A percentile compares a stretch with the other conserved stretches of the same genome.
Evolutionary conservation across 1,140 invertebrate genomes (phyloP).

Genomic region (Tetramorium alpestre): DNA sequence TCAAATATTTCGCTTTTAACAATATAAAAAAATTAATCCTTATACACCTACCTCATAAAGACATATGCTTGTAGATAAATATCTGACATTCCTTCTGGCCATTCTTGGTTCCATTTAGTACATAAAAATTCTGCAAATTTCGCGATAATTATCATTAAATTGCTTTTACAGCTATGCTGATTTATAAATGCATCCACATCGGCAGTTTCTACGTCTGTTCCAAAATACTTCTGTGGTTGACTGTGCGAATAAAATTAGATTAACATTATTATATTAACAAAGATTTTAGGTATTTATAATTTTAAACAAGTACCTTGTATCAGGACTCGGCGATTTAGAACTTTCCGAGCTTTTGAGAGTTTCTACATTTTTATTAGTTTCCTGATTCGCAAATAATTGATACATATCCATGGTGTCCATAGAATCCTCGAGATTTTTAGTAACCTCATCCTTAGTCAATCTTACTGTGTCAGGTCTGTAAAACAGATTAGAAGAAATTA

Average conservation of each 20-base stretch:
- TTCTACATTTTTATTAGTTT: constrained; percentile 79
- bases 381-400: constrained; percentile 88
- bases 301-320: constrained; percentile 60
- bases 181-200: constrained; percentile 89
- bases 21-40: not conserved
- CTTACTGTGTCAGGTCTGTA: constrained; percentile 77
- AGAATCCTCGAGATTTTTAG: constrained; percentile 86
- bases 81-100: constrained; percentile 88
- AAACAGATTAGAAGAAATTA: not conserved
- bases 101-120: constrained; percentile 88
- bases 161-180: constrained; percentile 84
- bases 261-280: not conserved
- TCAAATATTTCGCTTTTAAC: not conserved
- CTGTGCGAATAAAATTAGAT: constrained; percentile 26
- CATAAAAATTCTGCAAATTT: constrained; percentile 87
- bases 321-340: constrained; percentile 81
- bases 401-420: constrained; percentile 89
- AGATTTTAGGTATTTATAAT: not conserved
- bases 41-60: constrained; percentile 81
- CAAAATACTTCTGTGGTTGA: constrained; percentile 87
- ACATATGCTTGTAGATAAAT: constrained; percentile 88
- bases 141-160: constrained; percentile 89
- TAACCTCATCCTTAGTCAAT: constrained; percentile 81
- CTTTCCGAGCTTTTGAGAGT: constrained; percentile 79
- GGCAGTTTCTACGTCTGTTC: constrained; percentile 87